Conservation (phyloP, 1,140 invertebrate genomes). For the Platyscapa corneri region DNA sequence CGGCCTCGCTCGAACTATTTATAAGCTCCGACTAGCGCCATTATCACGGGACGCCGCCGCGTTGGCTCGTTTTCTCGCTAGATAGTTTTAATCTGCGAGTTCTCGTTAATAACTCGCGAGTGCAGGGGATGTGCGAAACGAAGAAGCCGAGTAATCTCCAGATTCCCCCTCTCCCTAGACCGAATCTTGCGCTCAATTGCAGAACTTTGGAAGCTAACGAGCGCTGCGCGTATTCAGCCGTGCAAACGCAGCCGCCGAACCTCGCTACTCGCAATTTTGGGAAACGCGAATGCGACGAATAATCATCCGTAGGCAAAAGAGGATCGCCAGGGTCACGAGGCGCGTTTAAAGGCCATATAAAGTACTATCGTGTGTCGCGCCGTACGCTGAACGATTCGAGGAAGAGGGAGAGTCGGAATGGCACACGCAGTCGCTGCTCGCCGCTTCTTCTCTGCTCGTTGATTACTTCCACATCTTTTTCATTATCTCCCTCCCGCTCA, state of each 20-base stretch:
- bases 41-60: background rate
- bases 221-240: no score
- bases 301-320: conserved; percentile 1
- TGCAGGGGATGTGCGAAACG: no score
- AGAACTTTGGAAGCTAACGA: no score
- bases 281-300: background rate
- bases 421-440: background rate
- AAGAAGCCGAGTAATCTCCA: no score
- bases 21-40: background rate
- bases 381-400: conserved; percentile 15
- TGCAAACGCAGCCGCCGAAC: no score
- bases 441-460: background rate
- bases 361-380: conserved; percentile 10
- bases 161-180: no score
- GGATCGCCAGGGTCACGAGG: background rate
- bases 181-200: no score
- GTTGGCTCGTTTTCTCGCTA: background rate
- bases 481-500: conserved; percentile 22
- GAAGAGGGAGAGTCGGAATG: conserved; percentile 13
- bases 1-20: background rate
- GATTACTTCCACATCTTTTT: conserved; percentile 33
- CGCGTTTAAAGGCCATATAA: conserved; percentile 14
- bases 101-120: no score
- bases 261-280: no score
- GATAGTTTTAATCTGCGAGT: no score